Evolutionary conservation across 2,797 vertebrate species (phyloP), one percentile per base, ranked within the genome.

Genomic region (Cryptoprocta ferox): DNA sequence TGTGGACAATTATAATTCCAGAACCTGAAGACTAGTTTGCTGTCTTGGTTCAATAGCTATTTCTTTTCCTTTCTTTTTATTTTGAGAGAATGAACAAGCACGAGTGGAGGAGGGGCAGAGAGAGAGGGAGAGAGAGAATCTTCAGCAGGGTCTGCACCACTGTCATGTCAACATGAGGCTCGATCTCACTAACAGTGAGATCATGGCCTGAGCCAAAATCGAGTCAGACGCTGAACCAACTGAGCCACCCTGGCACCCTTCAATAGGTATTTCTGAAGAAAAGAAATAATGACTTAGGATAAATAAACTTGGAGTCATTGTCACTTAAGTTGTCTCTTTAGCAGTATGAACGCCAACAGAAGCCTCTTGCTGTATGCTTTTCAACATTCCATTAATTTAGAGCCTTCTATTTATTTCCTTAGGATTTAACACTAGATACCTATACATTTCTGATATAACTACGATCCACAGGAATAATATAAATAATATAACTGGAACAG

Each of bases 401-500:
- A 5, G 5, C 4, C 91, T 88, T 92, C 39, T 65, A 30, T 94
- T 95, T 35, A 82, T 89, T 94, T 91, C 6, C 48, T 91, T 68
- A 68, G 39, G 78, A 85, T 82, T 73, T 96, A 50, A 82, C 48
- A 89, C 13, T 73, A 83, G 35, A 1, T 84, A 70, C 28, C 28
- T 73, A 37, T 68, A 56, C 12, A 93, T 86, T 73, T 96, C 63
- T 94, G 37, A 63, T 83, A 37, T 48, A 96, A 86, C 50, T 83
- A 75, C 16, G 30, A 28, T 82, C 37, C 18, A 37, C 12, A 63
- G 35, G 42, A 91, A 86, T 83, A 94, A 89, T 70, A 84, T 73
- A 86, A 89, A 82, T 79, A 94, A 88, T 35, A 86, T 66, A 95
- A 96, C 65, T 92, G 87, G 4, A 19, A 80, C 35, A 75, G 39